Percentiles rank a stretch among this genome's conserved stretches.
Evolutionary conservation across 1,140 invertebrate genomes (phyloP).

Genomic region (Aphelenchoides besseyi): DNA sequence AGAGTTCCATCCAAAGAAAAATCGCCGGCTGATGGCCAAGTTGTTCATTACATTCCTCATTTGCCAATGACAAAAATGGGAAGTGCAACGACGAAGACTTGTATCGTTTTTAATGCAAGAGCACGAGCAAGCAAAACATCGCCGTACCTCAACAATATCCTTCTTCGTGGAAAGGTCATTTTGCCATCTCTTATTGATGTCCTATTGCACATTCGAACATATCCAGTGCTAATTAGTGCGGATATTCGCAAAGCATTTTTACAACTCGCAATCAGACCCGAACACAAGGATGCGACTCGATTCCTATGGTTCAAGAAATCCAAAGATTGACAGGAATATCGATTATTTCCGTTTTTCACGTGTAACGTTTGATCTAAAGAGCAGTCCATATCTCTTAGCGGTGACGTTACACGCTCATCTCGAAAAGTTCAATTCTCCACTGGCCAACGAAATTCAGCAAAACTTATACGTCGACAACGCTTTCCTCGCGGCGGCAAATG

Average conservation of each 20-base stretch:
- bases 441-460: not conserved
- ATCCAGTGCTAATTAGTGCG: constrained; percentile 13
- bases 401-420: constrained; percentile 18
- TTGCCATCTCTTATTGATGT: constrained; percentile 13
- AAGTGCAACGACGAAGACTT: constrained; percentile 54
- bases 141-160: constrained; percentile 20
- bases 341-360: constrained; percentile 19
- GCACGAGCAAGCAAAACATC: constrained; percentile 38
- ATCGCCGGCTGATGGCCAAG: not conserved
- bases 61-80: constrained; percentile 9
- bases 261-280: not conserved
- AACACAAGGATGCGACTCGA: not conserved
- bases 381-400: constrained; percentile 20
- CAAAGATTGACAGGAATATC: constrained; percentile 4
- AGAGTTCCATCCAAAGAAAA: not conserved
- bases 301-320: constrained; percentile 38
- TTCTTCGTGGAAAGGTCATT: constrained; percentile 23
- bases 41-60: not conserved
- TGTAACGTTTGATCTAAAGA: constrained; percentile 31
- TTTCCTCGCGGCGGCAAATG: not conserved
- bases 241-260: constrained; percentile 43
- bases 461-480: constrained; percentile 37
- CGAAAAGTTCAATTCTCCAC: not conserved
- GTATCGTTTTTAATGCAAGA: constrained; percentile 62
- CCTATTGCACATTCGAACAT: constrained; percentile 17